Evolutionary conservation across 2,888 invertebrate genomes (phyloP), one percentile per base, ranked within the genome.

Genomic region (Drosophila nigricruria): DNA sequence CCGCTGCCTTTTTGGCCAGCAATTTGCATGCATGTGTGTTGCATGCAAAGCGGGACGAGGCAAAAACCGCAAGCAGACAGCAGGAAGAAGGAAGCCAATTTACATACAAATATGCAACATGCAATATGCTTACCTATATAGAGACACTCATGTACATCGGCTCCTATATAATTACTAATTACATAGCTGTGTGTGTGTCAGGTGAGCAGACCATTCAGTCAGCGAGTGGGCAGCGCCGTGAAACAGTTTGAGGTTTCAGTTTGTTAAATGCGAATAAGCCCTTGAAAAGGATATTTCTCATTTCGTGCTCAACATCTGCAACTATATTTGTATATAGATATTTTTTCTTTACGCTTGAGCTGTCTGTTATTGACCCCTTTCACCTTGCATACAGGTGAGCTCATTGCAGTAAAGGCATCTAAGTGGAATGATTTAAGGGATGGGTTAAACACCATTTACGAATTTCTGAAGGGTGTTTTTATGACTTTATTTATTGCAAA

Each of bases 51-150:
- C 61, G 79, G 47, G 69, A 54, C 38, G 54, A 73, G 79, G 72
- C 67, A 71, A 77, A 82, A 88, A 88, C 86, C 83, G 71, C 88
- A 88, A 80, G 43, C 68, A 54, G 71, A 79, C 67, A 56, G 40
- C 75, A 77, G 79, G 77, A 77, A 77, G 67, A 77, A 79, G 77
- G 77, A 79, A 79, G 65, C 64, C 77, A 79, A 58, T 27, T 45
- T 50, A 49, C 32, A 49, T 49, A 20, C 30, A 20, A 6, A 61
- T 49, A 59, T 47, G 38, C 59, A 79, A 77, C 61, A 73, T 73
- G 73, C 54, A 65, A 77, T n/a, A n/a, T n/a, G 18, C 23, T 40
- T 50, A 18, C 14, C 16, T 54, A 42, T 32, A 50, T 23, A 38
- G 16, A 59, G 27, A 36, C 10, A 53, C 18, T 34, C 36, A 45